phyloP scores from a whole-genome alignment of 2,888 invertebrate genomes.

The Branchipolynoe longqiensis region DNA sequence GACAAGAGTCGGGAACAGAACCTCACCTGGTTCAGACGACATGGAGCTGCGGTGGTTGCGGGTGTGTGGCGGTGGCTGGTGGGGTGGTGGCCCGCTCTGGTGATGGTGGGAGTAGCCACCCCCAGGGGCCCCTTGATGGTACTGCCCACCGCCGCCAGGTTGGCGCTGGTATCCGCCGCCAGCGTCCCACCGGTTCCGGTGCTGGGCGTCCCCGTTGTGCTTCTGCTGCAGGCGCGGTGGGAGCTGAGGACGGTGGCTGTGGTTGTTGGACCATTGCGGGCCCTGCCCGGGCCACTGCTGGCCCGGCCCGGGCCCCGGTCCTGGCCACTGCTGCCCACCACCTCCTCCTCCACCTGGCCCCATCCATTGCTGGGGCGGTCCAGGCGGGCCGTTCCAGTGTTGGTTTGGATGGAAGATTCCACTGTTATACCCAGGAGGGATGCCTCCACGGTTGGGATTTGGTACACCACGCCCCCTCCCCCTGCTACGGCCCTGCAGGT shows the following conservation, averaged over 20 bases:
- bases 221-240: constrained; percentile 29
- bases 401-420: constrained; percentile 36
- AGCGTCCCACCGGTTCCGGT: constrained; percentile 30
- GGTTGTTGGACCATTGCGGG: constrained; percentile 50
- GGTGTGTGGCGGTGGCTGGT: background rate
- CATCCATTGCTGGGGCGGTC: constrained; percentile 42
- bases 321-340: background rate
- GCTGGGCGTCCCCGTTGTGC: constrained; percentile 33
- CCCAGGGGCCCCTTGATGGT: constrained; percentile 19
- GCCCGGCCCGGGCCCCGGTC: too few species aligned
- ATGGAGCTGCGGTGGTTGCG: constrained; percentile 18
- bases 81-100: constrained; percentile 4
- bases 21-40: background rate
- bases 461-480: constrained; percentile 54
- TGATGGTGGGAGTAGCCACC: constrained; percentile 29
- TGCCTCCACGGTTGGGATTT: constrained; percentile 15
- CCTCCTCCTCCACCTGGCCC: constrained; percentile 49
- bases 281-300: constrained; percentile 41
- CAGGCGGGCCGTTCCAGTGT: constrained; percentile 39
- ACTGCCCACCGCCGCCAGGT: constrained; percentile 33
- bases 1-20: too few species aligned
- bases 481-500: constrained; percentile 53
- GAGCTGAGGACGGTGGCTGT: constrained; percentile 40
- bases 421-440: constrained; percentile 37
- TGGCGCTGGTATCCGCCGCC: constrained; percentile 22